phyloP scores from a whole-genome alignment of 2,797 vertebrate species.

The Megalops cyprinoides region DNA sequence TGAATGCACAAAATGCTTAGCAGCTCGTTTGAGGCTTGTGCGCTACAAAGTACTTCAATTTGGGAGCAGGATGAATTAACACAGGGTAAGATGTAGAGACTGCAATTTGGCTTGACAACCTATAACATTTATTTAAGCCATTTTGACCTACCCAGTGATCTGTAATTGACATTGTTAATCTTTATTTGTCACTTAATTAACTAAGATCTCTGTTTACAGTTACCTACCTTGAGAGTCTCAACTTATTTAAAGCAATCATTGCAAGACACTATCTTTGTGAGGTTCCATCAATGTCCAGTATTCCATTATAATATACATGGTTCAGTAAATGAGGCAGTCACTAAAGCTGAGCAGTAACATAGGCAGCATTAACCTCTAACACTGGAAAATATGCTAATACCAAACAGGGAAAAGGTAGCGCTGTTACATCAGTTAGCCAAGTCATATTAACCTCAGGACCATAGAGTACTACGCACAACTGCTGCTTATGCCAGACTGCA shows the following conservation, averaged over 20 bases:
- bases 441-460: conserved; percentile 26
- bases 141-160: background rate
- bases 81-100: background rate
- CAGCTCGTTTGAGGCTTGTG: background rate
- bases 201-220: background rate
- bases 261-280: background rate
- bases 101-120: background rate
- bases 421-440: conserved; percentile 23
- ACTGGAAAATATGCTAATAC: background rate
- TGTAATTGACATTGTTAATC: background rate
- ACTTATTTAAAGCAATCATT: background rate
- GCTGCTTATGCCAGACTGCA: background rate
- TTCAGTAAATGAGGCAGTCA: conserved; percentile 45
- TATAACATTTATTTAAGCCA: background rate
- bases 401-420: conserved; percentile 30
- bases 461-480: conserved; percentile 23
- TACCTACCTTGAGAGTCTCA: background rate
- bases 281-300: background rate
- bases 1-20: conserved; percentile 2
- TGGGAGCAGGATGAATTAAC: conserved; percentile 18
- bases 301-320: conserved; percentile 39
- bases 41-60: conserved; percentile 12
- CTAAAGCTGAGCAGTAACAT: conserved; percentile 37
- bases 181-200: background rate
- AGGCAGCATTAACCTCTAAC: conserved; percentile 35